Evolutionary conservation across 2,797 vertebrate genomes (phyloP).

Genomic region (Xiphophorus birchmanni): DNA sequence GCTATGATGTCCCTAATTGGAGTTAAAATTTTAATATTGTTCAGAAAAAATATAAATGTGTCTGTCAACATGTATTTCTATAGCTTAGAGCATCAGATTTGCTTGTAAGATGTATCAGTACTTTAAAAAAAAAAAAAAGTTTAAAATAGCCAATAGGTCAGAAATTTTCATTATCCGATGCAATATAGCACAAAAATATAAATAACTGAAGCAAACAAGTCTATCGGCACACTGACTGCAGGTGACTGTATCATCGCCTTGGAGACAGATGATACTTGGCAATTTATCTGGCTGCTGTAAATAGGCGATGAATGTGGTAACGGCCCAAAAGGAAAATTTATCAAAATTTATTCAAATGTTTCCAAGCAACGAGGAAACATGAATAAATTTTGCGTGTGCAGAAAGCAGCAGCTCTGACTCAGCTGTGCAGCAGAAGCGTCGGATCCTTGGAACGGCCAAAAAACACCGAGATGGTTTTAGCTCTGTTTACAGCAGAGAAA

Average conservation of each 20-base stretch:
- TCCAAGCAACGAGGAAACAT: conserved; percentile 65
- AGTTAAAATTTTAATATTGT: neutral
- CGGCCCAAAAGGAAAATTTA: conserved; percentile 13
- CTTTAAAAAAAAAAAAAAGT: neutral
- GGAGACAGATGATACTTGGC: conserved; percentile 27
- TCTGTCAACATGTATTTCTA: neutral
- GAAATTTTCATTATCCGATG: neutral
- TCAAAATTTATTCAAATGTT: conserved; percentile 66
- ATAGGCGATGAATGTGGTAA: conserved; percentile 40
- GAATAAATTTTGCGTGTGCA: conserved; percentile 50
- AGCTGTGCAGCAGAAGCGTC: conserved; percentile 30
- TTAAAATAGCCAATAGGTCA: neutral
- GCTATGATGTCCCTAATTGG: neutral
- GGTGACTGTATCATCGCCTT: conserved; percentile 26
- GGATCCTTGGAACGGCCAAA: conserved; percentile 44
- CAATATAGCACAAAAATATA: conserved; percentile 12
- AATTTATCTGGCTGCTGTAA: conserved; percentile 14
- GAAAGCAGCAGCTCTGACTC: conserved; percentile 54
- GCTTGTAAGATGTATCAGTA: neutral
- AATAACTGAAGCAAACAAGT: conserved; percentile 6
- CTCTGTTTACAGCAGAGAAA: neutral
- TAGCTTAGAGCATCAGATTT: neutral
- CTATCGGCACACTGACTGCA: conserved; percentile 3
- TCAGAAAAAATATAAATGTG: neutral
- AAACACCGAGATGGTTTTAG: neutral